Base-by-base conservation (phyloP, 2,888 invertebrate genomes). In the Odontomyia ornata region DNA sequence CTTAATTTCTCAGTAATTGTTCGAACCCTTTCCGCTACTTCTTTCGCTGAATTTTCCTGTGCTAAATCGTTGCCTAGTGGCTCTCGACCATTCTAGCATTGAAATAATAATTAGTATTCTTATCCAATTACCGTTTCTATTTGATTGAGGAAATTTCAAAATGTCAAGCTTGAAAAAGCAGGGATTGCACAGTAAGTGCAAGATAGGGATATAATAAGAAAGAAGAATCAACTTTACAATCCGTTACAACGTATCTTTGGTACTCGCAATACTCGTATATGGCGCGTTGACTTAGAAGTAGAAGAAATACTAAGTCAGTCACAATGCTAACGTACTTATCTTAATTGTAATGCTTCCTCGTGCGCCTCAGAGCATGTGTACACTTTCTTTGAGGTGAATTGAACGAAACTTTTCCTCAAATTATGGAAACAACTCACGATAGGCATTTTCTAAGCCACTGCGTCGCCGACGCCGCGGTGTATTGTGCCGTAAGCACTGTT, bases 91-190 rank as follows among this genome's bases (percentile, higher is more conserved):
- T 9, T 4, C 52, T 18, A 52, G 18, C 7, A n/a, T 52, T 52
- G 52, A 52, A 15, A 52, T 52, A 52, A 25, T 60, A 60, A 60
- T 60, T 60, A 60, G 57, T 60, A 60, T 60, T 60, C 57, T 60
- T 60, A 60, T 60, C 57, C 57, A 60, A 60, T 60, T 60, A 60
- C 57, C 57, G 57, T 60, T 25, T 60, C 57, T 18, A 25, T 60
- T 60, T 60, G 57, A 60, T 60, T 60, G 57, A 60, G 57, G 57
- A 60, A 60, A 60, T 25, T 60, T 60, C 57, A 60, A 60, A 18
- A 60, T 60, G 57, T 60, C 57, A 60, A 60, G 57, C 23, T 7
- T 60, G 57, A 25, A 60, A 60, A 23, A 60, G 57, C 57, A 60
- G 7, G 57, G 18, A 13, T 15, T 52, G 52, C 52, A 15, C 52